Percentiles rank a stretch among this genome's conserved stretches.
These are phyloP conservation scores for Ianthella basta DNA, from an alignment of 37 sponge, comb jelly and placozoan species.

Conservation along the genomic window DNA sequence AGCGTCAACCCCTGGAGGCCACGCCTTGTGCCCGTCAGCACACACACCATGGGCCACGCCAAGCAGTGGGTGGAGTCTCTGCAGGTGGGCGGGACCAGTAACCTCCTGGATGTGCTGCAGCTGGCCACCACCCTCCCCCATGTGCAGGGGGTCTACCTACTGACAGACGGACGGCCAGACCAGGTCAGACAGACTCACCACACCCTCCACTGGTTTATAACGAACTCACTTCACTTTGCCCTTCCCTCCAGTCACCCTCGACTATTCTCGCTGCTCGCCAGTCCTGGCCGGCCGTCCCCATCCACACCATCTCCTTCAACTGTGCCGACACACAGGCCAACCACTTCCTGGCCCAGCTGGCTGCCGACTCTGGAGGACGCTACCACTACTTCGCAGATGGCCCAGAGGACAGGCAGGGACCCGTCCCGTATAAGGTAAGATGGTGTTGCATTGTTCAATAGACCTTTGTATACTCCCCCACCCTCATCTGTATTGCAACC, in stretches of 20 bases:
- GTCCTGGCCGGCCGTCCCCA: slow-evolving; percentile 56
- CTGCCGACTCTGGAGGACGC: slow-evolving; percentile 82
- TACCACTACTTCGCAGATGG: slow-evolving; percentile 70
- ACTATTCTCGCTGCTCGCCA: slow-evolving; percentile 66
- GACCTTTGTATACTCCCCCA: not conserved
- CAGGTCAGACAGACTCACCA: slow-evolving; percentile 22
- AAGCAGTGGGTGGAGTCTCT: slow-evolving; percentile 80
- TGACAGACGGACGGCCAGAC: slow-evolving; percentile 86
- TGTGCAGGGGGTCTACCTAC: slow-evolving; percentile 83
- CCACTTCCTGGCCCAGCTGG: slow-evolving; percentile 74
- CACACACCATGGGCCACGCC: slow-evolving; percentile 55
- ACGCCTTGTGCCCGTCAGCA: slow-evolving; percentile 57
- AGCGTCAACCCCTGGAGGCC: slow-evolving; percentile 60
- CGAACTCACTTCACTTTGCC: slow-evolving; percentile 4
- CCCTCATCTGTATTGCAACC: not conserved
- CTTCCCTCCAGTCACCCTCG: slow-evolving; percentile 57
- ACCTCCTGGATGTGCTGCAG: slow-evolving; percentile 71
- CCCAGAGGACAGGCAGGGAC: slow-evolving; percentile 52
- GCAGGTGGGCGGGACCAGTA: slow-evolving; percentile 73
- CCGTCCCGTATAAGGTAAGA: slow-evolving; percentile 56
- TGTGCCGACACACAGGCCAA: slow-evolving; percentile 84
- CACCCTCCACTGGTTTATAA: not conserved
- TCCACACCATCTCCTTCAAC: slow-evolving; percentile 95
- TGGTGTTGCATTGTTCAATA: too few relatives aligned
- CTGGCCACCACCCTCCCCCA: slow-evolving; percentile 46